These are phyloP conservation scores for Kryptopterus vitreolus DNA, from an alignment of 2,797 vertebrate species.

Conservation along the genomic window DNA sequence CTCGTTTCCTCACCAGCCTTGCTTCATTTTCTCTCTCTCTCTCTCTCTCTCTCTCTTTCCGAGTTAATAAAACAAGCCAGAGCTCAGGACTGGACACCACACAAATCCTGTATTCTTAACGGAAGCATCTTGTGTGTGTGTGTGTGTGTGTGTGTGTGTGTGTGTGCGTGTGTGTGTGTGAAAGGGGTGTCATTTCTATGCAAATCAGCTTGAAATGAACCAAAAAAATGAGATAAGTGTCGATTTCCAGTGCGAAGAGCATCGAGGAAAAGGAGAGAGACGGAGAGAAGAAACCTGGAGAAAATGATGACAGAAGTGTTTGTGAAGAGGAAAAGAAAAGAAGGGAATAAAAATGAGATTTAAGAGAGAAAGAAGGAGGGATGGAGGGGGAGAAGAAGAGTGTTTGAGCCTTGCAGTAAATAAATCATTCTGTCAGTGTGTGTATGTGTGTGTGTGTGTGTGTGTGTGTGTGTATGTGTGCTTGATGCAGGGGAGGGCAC, in stretches of 20 bases:
- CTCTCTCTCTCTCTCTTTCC: too few species aligned
- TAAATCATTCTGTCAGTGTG: slow-evolving; percentile 31
- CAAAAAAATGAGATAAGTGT: slow-evolving; percentile 37
- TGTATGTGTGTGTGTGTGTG: slow-evolving; percentile 22
- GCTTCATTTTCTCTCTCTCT: too few species aligned
- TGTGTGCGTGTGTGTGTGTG: not conserved
- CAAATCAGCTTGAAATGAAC: slow-evolving; percentile 27
- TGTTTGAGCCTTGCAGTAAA: slow-evolving; percentile 16
- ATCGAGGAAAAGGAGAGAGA: slow-evolving; percentile 1
- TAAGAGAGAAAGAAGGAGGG: not conserved
- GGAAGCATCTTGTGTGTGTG: slow-evolving; percentile 12
- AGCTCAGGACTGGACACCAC: not conserved
- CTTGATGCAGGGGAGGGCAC: not conserved
- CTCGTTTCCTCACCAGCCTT: too few species aligned
- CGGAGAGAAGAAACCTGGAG: not conserved
- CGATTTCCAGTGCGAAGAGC: not conserved
- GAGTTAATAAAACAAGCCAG: too few species aligned
- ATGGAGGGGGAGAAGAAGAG: not conserved
- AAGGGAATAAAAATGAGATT: not conserved
- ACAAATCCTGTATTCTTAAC: too few species aligned
- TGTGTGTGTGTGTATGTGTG: not conserved
- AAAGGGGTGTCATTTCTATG: slow-evolving; percentile 38
- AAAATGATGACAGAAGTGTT: slow-evolving; percentile 24
- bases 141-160: slow-evolving; percentile 26
- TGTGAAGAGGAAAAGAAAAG: slow-evolving; percentile 9